Conservation (phyloP, 2,113 vertebrate genomes). For the Cephalopterus ornatus region DNA sequence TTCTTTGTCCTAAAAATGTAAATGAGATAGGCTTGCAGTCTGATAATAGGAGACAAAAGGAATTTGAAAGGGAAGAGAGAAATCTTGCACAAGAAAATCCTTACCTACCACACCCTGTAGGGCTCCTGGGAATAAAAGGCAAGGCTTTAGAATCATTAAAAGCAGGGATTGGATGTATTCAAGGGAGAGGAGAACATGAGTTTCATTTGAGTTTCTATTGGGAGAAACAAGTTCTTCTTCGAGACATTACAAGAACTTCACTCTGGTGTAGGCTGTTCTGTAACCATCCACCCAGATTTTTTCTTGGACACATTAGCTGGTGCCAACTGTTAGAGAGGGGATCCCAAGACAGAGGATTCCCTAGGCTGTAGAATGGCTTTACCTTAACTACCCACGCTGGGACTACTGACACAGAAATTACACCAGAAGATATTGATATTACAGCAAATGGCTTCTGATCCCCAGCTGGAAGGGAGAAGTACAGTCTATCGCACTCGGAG, state of each 20-base stretch:
- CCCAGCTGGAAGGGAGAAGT: neutral
- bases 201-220: neutral
- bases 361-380: neutral
- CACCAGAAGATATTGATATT: neutral
- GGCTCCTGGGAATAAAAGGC: neutral
- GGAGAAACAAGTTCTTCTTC: neutral
- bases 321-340: neutral
- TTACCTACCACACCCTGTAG: neutral
- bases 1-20: neutral
- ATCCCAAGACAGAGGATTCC: neutral
- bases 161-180: fast-evolving
- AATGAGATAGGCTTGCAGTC: neutral
- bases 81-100: neutral
- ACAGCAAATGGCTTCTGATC: neutral
- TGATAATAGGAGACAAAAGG: neutral
- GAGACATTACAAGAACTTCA: neutral
- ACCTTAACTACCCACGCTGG: neutral
- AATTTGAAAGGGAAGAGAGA: neutral
- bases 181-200: neutral
- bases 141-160: neutral
- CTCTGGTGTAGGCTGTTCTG: neutral
- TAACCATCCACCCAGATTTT: neutral
- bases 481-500: neutral
- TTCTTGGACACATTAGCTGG: neutral
- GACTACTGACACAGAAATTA: neutral